Evolutionary conservation across 2,797 vertebrate genomes (phyloP).

Genomic region (Potorous gilbertii): DNA sequence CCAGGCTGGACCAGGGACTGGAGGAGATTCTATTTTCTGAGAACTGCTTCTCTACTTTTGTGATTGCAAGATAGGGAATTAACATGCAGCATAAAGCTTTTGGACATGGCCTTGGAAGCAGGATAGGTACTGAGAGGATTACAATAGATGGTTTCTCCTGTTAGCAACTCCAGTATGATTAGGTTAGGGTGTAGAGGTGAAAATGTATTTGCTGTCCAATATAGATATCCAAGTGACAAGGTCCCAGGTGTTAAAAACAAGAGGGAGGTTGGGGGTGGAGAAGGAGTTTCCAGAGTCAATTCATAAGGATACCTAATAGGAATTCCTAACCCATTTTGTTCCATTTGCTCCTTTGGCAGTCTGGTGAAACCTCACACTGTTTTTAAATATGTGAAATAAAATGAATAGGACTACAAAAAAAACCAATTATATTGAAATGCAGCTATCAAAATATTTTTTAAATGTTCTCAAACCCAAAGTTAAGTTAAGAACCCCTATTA

Average conservation of each 20-base stretch:
- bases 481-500: background rate
- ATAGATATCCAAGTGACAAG: background rate
- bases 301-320: background rate
- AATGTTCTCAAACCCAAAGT: background rate
- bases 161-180: constrained; percentile 29
- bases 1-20: constrained; percentile 65
- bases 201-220: background rate
- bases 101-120: constrained; percentile 47
- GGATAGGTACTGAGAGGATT: constrained; percentile 7
- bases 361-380: background rate
- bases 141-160: background rate
- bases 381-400: background rate
- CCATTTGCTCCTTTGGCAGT: background rate
- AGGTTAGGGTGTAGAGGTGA: background rate
- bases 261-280: background rate
- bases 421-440: background rate
- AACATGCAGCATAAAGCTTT: constrained; percentile 53
- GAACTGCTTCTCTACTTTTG: constrained; percentile 58
- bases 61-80: constrained; percentile 72
- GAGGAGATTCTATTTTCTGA: constrained; percentile 63
- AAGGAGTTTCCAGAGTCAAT: background rate
- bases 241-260: background rate
- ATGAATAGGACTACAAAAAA: background rate
- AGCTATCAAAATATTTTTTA: background rate
- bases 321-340: background rate